phyloP scores from a whole-genome alignment of 2,888 invertebrate genomes.

The Hecatera dysodea region DNA sequence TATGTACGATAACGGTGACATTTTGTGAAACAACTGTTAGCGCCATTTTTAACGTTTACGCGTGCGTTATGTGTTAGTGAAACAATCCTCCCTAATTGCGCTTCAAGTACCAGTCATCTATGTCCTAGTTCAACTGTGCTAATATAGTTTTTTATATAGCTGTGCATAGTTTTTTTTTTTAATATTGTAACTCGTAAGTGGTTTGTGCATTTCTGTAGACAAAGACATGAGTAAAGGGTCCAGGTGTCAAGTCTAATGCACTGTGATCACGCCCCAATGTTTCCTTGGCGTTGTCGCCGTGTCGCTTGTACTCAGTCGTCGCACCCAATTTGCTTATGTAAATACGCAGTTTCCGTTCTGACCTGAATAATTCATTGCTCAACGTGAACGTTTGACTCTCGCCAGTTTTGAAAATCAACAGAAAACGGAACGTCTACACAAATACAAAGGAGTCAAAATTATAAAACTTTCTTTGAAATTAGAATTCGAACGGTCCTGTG shows the following conservation, averaged over 20 bases:
- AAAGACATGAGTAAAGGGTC: background rate
- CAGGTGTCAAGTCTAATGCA: slow-evolving; percentile 59
- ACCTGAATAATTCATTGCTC: slow-evolving; percentile 89
- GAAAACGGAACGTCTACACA: slow-evolving; percentile 80
- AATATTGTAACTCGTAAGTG: background rate
- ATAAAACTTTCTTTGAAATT: slow-evolving; percentile 75
- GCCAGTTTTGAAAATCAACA: slow-evolving; percentile 87
- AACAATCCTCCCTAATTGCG: too few relatives aligned
- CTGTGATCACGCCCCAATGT: slow-evolving; percentile 68
- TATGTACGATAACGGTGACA: too few relatives aligned
- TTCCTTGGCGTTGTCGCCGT: slow-evolving; percentile 69
- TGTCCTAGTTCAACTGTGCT: too few relatives aligned
- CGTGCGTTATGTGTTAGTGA: too few relatives aligned
- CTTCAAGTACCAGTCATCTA: too few relatives aligned
- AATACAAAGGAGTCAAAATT: slow-evolving; percentile 81
- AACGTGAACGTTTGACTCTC: slow-evolving; percentile 84
- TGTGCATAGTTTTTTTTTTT: background rate
- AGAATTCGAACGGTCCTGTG: slow-evolving; percentile 61
- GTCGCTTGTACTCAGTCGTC: slow-evolving; percentile 74
- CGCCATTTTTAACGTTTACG: too few relatives aligned
- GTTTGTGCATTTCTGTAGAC: background rate
- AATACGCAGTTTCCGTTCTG: slow-evolving; percentile 89
- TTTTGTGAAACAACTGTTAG: too few relatives aligned
- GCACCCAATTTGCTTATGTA: slow-evolving; percentile 90
- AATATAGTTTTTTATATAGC: too few relatives aligned